Percentiles rank a stretch among this genome's conserved stretches.
Evolutionary conservation across 2,797 vertebrate genomes (phyloP).

Genomic region (Capromys pilorides): DNA sequence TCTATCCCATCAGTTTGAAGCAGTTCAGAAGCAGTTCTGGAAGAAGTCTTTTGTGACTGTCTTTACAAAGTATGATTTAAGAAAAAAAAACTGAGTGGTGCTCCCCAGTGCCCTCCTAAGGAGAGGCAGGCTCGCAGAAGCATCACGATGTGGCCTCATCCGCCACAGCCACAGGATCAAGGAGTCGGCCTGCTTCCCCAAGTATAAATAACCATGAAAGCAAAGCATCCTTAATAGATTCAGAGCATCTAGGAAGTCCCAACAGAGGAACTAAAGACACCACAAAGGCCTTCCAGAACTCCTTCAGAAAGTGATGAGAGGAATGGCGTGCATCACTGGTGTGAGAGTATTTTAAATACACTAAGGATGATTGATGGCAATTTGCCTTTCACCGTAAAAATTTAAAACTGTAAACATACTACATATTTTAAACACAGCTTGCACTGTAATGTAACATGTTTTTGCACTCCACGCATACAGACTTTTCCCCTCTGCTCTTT

Average conservation of each 20-base stretch:
- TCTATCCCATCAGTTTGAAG: neutral
- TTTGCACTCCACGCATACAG: neutral
- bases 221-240: neutral
- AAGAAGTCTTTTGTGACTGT: neutral
- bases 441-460: neutral
- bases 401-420: neutral
- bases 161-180: neutral
- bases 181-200: neutral
- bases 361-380: neutral
- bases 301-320: neutral
- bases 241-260: neutral
- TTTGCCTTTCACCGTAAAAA: neutral
- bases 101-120: neutral
- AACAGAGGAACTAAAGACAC: neutral
- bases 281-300: neutral
- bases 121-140: neutral
- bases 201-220: neutral
- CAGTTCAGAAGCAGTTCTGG: neutral
- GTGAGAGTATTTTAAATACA: neutral
- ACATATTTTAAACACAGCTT: neutral
- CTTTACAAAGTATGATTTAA: neutral
- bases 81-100: neutral
- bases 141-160: neutral
- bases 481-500: neutral
- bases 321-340: neutral